Base-by-base conservation (phyloP, 2,888 invertebrate species). In the Linyphia triangularis region DNA sequence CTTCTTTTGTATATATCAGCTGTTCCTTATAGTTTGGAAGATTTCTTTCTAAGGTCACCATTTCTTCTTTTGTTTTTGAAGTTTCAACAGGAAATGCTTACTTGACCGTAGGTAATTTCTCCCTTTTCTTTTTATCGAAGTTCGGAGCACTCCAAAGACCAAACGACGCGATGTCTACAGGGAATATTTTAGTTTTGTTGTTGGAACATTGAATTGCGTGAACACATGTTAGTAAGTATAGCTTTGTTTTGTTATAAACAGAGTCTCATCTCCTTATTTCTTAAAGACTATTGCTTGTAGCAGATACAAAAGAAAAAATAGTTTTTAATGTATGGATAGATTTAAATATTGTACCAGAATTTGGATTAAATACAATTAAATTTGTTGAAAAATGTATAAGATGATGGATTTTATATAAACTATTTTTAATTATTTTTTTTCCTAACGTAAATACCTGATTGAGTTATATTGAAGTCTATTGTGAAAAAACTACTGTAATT, bases 91-190 rank as follows among this genome's bases (percentile, higher is more conserved):
- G 69, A 81, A 70, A 70, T 69, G 59, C 57, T 81, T 69, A 30
- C 37, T 51, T 69, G 69, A 70, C 59, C 81, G 59, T 59, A 67
- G 57, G 81, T 81, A 33, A 51, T 79, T 79, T 67, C 65, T 43
- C 67, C 57, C 57, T 33, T 51, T 57, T 57, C 59, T 59, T 19
- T 73, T 30, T 22, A n/a, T 22, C 33, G 7, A 26, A 24, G 63
- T 63, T 73, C 19, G 28, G 22, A 43, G 40, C 7, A 26, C 22
- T 59, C 30, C 19, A 28, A 30, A 33, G 28, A 57, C 26, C 57
- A 73, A 59, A 33, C 33, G 33, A 33, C 9, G 9, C 59, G 73
- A 57, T 33, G 10, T 51, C 70, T 6, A n/a, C 16, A 22, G 67
- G 1, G 22, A 37, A 22, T 69, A 28, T 26, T 70, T 70, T 43